Percentiles rank a stretch among this genome's conserved stretches.
phyloP scores from a whole-genome alignment of 2,113 vertebrate genomes.

The Tylochromis polylepis region DNA sequence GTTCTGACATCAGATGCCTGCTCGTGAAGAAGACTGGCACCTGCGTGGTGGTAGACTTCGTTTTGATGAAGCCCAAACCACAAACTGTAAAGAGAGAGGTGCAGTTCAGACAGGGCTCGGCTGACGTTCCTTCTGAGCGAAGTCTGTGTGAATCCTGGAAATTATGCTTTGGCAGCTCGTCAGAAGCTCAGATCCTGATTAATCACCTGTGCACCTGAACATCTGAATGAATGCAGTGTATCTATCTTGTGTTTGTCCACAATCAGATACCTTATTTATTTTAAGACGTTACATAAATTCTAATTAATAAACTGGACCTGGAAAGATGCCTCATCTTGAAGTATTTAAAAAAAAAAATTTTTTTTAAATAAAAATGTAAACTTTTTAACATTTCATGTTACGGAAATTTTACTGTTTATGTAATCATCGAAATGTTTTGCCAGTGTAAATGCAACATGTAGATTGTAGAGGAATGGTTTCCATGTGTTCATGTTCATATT shows the following conservation, averaged over 20 bases:
- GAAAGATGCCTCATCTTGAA: background rate
- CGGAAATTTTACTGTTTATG: background rate
- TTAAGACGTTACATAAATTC: background rate
- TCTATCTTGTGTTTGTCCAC: background rate
- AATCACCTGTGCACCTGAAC: constrained; percentile 60
- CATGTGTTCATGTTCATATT: rapidly evolving
- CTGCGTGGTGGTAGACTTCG: constrained; percentile 63
- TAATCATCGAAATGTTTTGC: rapidly evolving
- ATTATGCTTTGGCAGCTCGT: constrained; percentile 71
- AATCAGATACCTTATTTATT: background rate
- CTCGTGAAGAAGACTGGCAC: constrained; percentile 61
- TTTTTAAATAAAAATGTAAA: background rate
- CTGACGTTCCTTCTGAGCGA: background rate
- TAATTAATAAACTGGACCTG: background rate
- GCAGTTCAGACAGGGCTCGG: background rate
- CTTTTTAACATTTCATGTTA: background rate
- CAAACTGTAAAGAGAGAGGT: background rate
- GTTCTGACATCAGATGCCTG: constrained; percentile 63
- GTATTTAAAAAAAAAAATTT: too few species aligned
- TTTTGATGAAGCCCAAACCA: constrained; percentile 46
- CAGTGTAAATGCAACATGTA: rapidly evolving
- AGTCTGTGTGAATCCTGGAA: constrained; percentile 66
- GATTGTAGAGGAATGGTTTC: background rate
- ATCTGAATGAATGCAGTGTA: background rate
- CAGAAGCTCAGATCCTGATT: constrained; percentile 76